Evolutionary conservation across 2,113 vertebrate genomes (phyloP).

Genomic region (Periophthalmus modestus): DNA sequence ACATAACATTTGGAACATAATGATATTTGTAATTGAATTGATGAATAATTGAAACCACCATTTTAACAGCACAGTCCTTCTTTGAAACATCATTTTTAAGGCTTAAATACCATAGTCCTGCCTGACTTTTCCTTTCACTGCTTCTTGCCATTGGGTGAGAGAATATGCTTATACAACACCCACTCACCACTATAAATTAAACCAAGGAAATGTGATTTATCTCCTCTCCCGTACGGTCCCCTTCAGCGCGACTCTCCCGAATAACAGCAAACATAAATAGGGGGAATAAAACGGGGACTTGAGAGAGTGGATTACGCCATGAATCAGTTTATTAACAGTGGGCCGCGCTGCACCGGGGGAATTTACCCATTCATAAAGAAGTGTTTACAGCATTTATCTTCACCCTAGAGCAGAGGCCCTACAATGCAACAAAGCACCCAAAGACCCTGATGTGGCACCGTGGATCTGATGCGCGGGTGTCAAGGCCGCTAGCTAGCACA

Average conservation of each 20-base stretch:
- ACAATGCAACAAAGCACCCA: constrained; percentile 69
- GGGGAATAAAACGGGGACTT: constrained; percentile 67
- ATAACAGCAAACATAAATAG: constrained; percentile 78
- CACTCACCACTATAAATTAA: constrained; percentile 68
- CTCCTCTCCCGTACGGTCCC: constrained; percentile 55
- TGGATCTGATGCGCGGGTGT: constrained; percentile 51
- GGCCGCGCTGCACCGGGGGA: constrained; percentile 49
- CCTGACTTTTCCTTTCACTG: constrained; percentile 29
- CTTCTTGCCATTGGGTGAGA: constrained; percentile 26
- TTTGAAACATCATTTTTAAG: not conserved
- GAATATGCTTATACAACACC: constrained; percentile 52
- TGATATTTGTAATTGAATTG: too few relatives aligned
- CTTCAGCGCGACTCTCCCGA: constrained; percentile 73
- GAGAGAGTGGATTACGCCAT: constrained; percentile 72
- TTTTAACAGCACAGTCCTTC: too few relatives aligned
- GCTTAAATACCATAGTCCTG: not conserved
- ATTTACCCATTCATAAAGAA: constrained; percentile 78
- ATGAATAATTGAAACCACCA: not conserved
- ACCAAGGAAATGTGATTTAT: constrained; percentile 71
- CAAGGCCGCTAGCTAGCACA: constrained; percentile 45
- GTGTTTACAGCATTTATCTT: constrained; percentile 79
- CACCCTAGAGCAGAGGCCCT: constrained; percentile 59
- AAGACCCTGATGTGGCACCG: constrained; percentile 63
- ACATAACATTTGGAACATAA: too few relatives aligned
- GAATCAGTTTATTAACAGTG: constrained; percentile 77